Evolutionary conservation across 2,113 vertebrate genomes (phyloP), one percentile per base, ranked within the genome.

Genomic region (Thalassoma bifasciatum): DNA sequence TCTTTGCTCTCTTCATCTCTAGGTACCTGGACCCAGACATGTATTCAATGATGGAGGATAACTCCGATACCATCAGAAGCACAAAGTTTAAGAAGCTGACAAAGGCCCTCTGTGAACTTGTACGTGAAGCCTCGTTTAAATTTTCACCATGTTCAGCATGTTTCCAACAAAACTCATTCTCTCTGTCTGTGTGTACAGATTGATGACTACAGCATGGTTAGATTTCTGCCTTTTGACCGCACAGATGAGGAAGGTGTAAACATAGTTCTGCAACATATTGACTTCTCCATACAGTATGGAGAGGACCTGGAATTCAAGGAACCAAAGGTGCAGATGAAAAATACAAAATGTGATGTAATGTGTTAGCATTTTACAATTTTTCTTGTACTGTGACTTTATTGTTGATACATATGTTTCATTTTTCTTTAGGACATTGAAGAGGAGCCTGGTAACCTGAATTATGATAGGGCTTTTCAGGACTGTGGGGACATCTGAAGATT

Each of bases 11-110:
- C 8, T 40, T 71, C 59, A 60, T 63, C 5, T 11, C 11, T 67
- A 99, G 98, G 79, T 99, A 97, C 88, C 93, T 99, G 65, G 98
- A 99, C 82, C 98, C 98, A 53, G 97, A 99, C 83, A 97, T 99
- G 96, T 99, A 99, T 91, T 96, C 96, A 4, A 94, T 97, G 94
- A 95, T 99, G 85, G 94, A 97, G 23, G 98, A 99, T 83, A 95
- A 93, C 54, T 86, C 94, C 9, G 88, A 89, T 52, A 86, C 90
- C 24, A 61, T 98, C 75, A 95, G 88, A 92, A 99, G 96, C 89
- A 94, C 92, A 86, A 97, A 94, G 88, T 99, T 99, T 88, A 95
- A 96, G 86, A 98, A 98, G 62, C 74, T 99, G 84, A 99, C 96
- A 7, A 90, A 97, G 83, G 96, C 96, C 14, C 95, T 99, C 69